Evolutionary conservation across 2,113 vertebrate species (phyloP).

Genomic region (Fulmarus glacialis): DNA sequence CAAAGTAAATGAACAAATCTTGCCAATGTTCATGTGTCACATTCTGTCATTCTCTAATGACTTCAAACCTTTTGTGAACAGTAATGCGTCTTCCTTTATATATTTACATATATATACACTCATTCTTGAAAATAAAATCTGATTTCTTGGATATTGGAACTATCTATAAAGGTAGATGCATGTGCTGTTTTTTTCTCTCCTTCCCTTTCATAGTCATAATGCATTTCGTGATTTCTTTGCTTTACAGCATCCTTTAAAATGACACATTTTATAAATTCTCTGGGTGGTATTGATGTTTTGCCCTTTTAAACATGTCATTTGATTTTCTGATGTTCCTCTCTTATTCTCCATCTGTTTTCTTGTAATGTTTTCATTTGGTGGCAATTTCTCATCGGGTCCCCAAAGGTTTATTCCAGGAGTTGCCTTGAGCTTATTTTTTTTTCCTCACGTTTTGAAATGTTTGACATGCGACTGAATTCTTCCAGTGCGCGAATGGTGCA

Average conservation of each 20-base stretch:
- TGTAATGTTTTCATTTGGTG: slow-evolving; percentile 72
- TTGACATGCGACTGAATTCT: slow-evolving; percentile 9
- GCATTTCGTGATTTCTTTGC: slow-evolving; percentile 70
- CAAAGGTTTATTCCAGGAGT: slow-evolving; percentile 59
- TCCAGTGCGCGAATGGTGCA: not conserved
- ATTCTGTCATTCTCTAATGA: not conserved
- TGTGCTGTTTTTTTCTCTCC: not conserved
- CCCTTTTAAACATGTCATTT: slow-evolving; percentile 81
- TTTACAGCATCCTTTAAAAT: slow-evolving; percentile 72
- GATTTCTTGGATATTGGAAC: slow-evolving; percentile 56
- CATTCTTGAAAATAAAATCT: slow-evolving; percentile 39
- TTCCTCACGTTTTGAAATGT: slow-evolving; percentile 18
- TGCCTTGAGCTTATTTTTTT: slow-evolving; percentile 50
- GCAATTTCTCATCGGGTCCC: slow-evolving; percentile 62
- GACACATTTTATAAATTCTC: slow-evolving; percentile 76
- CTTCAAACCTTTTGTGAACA: not conserved
- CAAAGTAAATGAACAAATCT: not conserved
- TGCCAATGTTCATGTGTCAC: not conserved
- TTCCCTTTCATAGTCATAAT: slow-evolving; percentile 54
- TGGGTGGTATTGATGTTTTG: slow-evolving; percentile 77
- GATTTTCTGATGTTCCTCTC: slow-evolving; percentile 77
- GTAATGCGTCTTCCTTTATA: not conserved
- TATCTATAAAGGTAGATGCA: not conserved
- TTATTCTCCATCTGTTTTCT: slow-evolving; percentile 70
- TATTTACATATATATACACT: not conserved